phyloP scores from a whole-genome alignment of 2,797 vertebrate genomes.

The Tragopan temminckii region DNA sequence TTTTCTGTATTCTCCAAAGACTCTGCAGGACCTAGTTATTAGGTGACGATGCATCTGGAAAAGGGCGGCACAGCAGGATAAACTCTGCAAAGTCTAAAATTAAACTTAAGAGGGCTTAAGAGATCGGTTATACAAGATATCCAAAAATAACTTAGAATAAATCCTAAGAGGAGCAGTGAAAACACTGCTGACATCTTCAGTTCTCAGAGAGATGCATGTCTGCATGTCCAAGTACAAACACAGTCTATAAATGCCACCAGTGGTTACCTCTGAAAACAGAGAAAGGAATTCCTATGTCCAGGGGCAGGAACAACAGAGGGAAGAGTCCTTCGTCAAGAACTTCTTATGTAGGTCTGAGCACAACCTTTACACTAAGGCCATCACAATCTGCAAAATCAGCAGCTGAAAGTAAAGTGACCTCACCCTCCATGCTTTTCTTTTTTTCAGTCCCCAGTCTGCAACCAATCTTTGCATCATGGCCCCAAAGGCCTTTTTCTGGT shows the following conservation, averaged over 20 bases:
- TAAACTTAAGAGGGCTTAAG: conserved; percentile 78
- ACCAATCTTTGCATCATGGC: background rate
- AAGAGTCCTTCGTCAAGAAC: background rate
- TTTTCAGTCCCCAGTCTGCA: background rate
- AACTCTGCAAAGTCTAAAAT: conserved; percentile 77
- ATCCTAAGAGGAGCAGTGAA: conserved; percentile 64
- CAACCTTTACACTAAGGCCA: background rate
- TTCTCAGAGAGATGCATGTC: conserved; percentile 42
- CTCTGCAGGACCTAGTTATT: conserved; percentile 29
- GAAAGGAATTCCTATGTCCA: conserved; percentile 15
- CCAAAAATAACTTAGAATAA: conserved; percentile 76
- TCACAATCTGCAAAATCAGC: background rate
- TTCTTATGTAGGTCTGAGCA: background rate
- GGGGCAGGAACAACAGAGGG: background rate
- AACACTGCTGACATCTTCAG: conserved; percentile 68
- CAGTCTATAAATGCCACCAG: conserved; percentile 35
- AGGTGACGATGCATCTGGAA: conserved; percentile 67
- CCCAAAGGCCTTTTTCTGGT: background rate
- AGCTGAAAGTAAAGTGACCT: background rate
- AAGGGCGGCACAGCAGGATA: conserved; percentile 76
- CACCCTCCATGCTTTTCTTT: background rate
- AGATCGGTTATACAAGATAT: conserved; percentile 77
- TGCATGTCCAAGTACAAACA: conserved; percentile 19
- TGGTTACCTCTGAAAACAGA: background rate
- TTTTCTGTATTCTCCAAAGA: conserved; percentile 26